Evolutionary conservation across 2,888 invertebrate species (phyloP).

Genomic region (Volucella bombylans): DNA sequence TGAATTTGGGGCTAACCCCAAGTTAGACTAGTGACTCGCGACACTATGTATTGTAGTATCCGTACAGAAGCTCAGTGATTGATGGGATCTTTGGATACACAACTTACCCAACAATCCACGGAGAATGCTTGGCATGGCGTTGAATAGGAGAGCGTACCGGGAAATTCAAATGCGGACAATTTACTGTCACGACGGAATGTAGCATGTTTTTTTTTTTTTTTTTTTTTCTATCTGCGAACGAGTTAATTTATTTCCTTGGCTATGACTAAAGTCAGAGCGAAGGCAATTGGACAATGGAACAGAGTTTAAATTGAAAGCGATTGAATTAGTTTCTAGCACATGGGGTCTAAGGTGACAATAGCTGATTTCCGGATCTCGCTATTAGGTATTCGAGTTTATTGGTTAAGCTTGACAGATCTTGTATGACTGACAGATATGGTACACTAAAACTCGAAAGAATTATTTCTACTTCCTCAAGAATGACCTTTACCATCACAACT

Average conservation of each 20-base stretch:
- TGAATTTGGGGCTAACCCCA: conserved; percentile 55
- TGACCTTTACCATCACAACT: too few relatives aligned
- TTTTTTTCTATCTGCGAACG: conserved; percentile 19
- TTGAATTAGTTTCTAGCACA: conserved; percentile 38
- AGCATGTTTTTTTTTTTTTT: not conserved
- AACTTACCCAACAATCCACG: conserved; percentile 40
- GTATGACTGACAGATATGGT: not conserved
- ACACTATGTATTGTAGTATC: conserved; percentile 50
- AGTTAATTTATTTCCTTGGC: conserved; percentile 14
- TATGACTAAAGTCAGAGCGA: conserved; percentile 26
- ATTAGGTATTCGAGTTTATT: not conserved
- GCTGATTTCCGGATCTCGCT: conserved; percentile 27
- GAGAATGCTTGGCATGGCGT: not conserved
- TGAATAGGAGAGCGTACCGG: conserved; percentile 42
- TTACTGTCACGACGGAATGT: conserved; percentile 33
- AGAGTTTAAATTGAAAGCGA: conserved; percentile 43
- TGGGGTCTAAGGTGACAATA: conserved; percentile 18
- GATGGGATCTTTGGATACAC: conserved; percentile 53
- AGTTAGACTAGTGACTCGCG: conserved; percentile 42
- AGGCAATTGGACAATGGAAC: conserved; percentile 35
- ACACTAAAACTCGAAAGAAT: too few relatives aligned
- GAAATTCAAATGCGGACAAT: conserved; percentile 53
- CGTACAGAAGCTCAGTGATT: conserved; percentile 43
- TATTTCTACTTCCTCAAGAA: too few relatives aligned
- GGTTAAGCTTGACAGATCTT: not conserved